A percentile compares a stretch with the other conserved stretches of the same genome.
Evolutionary conservation across 1,140 invertebrate genomes (phyloP).

Genomic region (Geopemphigus sp.): DNA sequence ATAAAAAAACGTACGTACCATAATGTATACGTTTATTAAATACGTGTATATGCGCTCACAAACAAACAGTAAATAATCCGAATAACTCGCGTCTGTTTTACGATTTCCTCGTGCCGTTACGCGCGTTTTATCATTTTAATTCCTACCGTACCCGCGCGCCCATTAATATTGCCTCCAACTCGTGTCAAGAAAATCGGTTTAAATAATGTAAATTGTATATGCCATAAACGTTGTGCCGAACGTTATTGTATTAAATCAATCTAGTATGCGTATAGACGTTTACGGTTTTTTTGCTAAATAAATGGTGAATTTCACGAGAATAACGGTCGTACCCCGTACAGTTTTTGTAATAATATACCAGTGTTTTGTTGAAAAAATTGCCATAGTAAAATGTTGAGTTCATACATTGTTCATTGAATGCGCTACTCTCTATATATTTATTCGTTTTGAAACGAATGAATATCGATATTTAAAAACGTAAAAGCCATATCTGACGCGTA

Average conservation of each 20-base stretch:
- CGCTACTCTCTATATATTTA: too few relatives aligned
- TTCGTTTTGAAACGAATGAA: too few relatives aligned
- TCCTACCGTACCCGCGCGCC: neutral
- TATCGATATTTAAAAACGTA: too few relatives aligned
- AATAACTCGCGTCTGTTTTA: neutral
- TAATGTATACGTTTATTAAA: neutral
- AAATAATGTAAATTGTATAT: neutral
- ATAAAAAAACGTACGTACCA: neutral
- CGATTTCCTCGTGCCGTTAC: neutral
- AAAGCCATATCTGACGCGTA: too few relatives aligned
- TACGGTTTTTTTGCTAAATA: neutral
- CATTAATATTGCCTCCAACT: neutral
- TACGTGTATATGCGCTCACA: neutral
- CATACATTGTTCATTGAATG: too few relatives aligned
- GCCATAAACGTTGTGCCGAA: neutral
- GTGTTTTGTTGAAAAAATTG: too few relatives aligned
- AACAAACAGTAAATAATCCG: neutral
- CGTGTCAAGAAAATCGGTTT: neutral
- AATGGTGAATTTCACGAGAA: neutral
- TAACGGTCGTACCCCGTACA: neutral
- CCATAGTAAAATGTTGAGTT: too few relatives aligned
- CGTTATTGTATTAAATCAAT: neutral
- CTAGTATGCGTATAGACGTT: neutral
- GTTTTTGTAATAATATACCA: neutral
- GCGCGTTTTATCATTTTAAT: slow-evolving; percentile 15